Percentiles rank a stretch among this genome's conserved stretches.
Conservation (phyloP, 2,797 vertebrate genomes). For the Phoebastria nigripes region DNA sequence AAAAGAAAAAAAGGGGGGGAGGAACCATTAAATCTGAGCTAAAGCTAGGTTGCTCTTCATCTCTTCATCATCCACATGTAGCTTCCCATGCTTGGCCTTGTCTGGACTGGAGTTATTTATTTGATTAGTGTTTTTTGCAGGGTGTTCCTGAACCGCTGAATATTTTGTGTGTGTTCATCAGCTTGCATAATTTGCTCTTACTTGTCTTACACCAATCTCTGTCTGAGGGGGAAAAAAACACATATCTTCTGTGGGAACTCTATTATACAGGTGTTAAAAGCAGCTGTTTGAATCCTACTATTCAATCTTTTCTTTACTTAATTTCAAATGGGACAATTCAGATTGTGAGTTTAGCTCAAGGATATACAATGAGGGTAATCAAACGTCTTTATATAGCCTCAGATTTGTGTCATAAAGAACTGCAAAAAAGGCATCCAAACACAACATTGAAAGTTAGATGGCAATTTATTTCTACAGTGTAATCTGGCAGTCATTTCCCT, state of each 20-base stretch:
- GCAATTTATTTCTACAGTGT: conserved; percentile 14
- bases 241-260: background rate
- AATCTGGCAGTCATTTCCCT: background rate
- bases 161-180: background rate
- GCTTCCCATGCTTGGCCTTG: background rate
- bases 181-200: background rate
- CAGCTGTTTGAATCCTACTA: conserved; percentile 12
- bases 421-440: conserved; percentile 30
- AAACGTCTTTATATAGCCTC: conserved; percentile 15
- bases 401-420: conserved; percentile 45
- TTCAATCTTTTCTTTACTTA: background rate
- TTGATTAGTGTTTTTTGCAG: background rate
- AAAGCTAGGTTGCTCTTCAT: background rate
- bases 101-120: background rate
- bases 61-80: background rate
- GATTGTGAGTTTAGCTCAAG: conserved; percentile 21
- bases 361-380: conserved; percentile 51
- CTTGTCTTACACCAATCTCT: background rate
- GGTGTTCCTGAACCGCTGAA: background rate
- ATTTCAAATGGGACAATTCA: conserved; percentile 15
- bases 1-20: fast-evolving
- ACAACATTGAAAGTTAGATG: background rate
- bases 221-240: background rate
- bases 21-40: background rate
- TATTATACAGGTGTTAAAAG: conserved; percentile 26